phyloP scores from a whole-genome alignment of 2,888 invertebrate species.

The Masnerella sp. region DNA sequence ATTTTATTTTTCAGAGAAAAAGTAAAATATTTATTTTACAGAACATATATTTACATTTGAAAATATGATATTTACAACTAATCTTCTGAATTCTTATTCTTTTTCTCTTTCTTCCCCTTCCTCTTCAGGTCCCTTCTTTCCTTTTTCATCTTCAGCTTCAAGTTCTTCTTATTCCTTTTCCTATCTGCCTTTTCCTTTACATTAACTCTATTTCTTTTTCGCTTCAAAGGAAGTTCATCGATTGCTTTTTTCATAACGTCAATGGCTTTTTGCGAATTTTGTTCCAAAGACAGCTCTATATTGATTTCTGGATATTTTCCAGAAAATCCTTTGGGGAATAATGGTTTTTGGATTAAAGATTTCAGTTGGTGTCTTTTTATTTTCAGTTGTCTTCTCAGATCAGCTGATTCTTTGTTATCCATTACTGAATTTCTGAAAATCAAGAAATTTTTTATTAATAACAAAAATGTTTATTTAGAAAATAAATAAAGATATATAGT shows the following conservation, averaged over 20 bases:
- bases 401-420: conserved; percentile 74
- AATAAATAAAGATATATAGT: background rate
- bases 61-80: too few species aligned
- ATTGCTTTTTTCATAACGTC: conserved; percentile 79
- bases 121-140: conserved; percentile 18
- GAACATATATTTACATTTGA: too few species aligned
- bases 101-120: background rate
- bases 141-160: conserved; percentile 44
- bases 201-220: conserved; percentile 27
- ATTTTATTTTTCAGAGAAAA: too few species aligned
- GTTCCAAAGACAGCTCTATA: conserved; percentile 67
- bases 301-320: conserved; percentile 80
- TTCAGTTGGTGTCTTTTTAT: conserved; percentile 80
- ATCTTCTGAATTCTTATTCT: background rate
- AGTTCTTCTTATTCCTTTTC: conserved; percentile 20
- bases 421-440: conserved; percentile 23
- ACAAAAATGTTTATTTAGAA: background rate
- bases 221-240: conserved; percentile 60
- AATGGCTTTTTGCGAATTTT: conserved; percentile 77
- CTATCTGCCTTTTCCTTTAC: conserved; percentile 6
- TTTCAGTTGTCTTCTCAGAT: conserved; percentile 78
- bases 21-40: too few species aligned
- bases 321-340: conserved; percentile 85
- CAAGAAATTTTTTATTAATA: too few species aligned
- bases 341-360: conserved; percentile 80